Base-by-base conservation (phyloP, 2,888 invertebrate genomes). In the Drosophila longiperda region DNA sequence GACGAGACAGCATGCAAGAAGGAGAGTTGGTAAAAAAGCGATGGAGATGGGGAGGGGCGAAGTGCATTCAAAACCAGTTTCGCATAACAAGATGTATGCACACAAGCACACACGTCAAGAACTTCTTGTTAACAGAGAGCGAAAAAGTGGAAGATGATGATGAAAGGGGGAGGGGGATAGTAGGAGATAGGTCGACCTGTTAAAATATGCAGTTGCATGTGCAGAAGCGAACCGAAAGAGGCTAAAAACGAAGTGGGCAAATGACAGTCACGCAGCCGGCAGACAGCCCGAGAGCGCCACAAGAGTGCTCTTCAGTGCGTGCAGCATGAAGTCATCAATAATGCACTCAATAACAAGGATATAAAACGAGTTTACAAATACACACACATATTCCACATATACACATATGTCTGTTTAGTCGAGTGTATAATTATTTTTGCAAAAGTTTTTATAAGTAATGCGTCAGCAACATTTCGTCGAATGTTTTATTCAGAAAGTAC, bases 161-260 rank as follows among this genome's bases (percentile, higher is more conserved):
- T 12, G 34, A 42, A 9, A 8, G 20, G 26, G 52, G 9, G 57
- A 40, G 8, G 17, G 17, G 29, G 3, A 45, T 42, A 20, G n/a
- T 26, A 49, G 50, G 45, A 45, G 42, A 57, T 38, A 74, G 66
- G 74, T 64, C 71, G 50, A 62, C 66, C 74, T 89, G 82, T 61
- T 89, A 77, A 85, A 89, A 85, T 85, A 85, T 85, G 84, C 84
- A 85, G 77, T 89, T 89, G 89, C 84, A 85, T 85, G 84, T 77
- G 77, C 87, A 60, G 64, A 67, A 58, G 68, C 75, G 50, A 76
- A 67, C 34, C 48, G 26, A 38, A 79, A 73, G 73, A 76, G 76
- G 71, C 82, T 52, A 58, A 77, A 80, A 78, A 78, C 76, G 78
- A 78, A 80, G 80, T 78, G 78, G 78, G 73, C 77, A 80, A 78